Evolutionary conservation across 2,888 invertebrate species (phyloP).

Genomic region (Cosmia pyralina): DNA sequence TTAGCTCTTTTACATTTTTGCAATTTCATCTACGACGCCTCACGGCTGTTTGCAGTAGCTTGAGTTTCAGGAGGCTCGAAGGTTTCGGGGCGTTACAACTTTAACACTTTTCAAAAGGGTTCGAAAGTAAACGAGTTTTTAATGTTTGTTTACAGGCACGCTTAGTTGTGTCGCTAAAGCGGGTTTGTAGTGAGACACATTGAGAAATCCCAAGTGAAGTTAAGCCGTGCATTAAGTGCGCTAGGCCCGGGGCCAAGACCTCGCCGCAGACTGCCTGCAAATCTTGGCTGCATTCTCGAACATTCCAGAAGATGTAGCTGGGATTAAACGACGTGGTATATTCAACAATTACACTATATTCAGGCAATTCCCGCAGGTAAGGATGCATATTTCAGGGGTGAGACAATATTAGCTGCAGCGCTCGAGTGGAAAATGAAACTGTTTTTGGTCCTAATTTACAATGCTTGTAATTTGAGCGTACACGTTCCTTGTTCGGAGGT

Average conservation of each 20-base stretch:
- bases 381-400: conserved; percentile 86
- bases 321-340: conserved; percentile 89
- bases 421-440: conserved; percentile 91
- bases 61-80: conserved; percentile 77
- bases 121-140: conserved; percentile 84
- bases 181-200: conserved; percentile 69
- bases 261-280: conserved; percentile 84
- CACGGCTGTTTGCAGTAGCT: conserved; percentile 84
- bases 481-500: conserved; percentile 78
- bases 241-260: conserved; percentile 88
- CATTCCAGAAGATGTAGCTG: conserved; percentile 88
- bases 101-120: conserved; percentile 85
- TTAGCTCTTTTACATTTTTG: conserved; percentile 91
- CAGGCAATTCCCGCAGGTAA: conserved; percentile 85
- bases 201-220: conserved; percentile 77
- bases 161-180: conserved; percentile 74
- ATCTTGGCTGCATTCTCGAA: conserved; percentile 88
- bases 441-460: conserved; percentile 88
- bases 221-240: conserved; percentile 84
- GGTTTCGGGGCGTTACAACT: conserved; percentile 81
- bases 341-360: conserved; percentile 88
- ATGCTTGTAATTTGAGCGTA: conserved; percentile 83
- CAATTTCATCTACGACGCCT: conserved; percentile 89
- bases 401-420: conserved; percentile 90
- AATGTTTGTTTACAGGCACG: conserved; percentile 77